A percentile compares a stretch with the other conserved stretches of the same genome.
Conservation (phyloP, 2,113 vertebrate genomes). For the Clinocottus analis region DNA sequence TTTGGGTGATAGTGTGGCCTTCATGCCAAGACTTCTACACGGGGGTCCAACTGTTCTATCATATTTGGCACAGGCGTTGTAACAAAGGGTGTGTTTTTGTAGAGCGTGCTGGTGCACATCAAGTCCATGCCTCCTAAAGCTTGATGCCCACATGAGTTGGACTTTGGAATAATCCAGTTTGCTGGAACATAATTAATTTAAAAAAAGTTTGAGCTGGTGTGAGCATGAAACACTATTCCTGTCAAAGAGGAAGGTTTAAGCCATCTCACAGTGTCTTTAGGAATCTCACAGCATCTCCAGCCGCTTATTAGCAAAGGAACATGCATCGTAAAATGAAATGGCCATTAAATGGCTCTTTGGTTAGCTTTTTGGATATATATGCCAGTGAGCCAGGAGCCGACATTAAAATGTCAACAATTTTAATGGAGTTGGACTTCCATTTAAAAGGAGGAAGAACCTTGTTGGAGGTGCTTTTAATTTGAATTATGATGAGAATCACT, state of each 20-base stretch:
- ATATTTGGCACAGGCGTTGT: not conserved
- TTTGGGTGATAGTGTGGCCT: constrained; percentile 27
- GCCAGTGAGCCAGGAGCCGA: not conserved
- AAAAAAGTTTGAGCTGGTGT: not conserved
- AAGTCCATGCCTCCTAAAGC: not conserved
- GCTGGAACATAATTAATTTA: constrained; percentile 1
- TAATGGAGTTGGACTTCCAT: not conserved
- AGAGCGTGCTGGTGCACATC: not conserved
- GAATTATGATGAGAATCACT: not conserved
- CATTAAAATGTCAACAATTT: not conserved
- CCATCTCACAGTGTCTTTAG: not conserved
- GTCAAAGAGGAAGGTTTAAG: not conserved
- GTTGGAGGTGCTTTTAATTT: not conserved
- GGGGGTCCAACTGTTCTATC: not conserved
- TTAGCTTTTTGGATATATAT: not conserved
- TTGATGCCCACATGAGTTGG: not conserved
- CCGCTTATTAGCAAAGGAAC: not conserved
- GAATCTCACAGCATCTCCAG: not conserved
- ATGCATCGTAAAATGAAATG: not conserved
- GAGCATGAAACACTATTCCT: not conserved
- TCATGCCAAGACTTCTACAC: not conserved
- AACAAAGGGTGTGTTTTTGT: not conserved
- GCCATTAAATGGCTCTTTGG: not conserved
- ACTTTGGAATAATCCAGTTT: constrained; percentile 19
- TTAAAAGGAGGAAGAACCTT: not conserved